Percentiles rank a stretch among this genome's conserved stretches.
These are phyloP conservation scores for Potamarius usumacintae DNA, from an alignment of 2,113 vertebrate species.

Conservation along the genomic window DNA sequence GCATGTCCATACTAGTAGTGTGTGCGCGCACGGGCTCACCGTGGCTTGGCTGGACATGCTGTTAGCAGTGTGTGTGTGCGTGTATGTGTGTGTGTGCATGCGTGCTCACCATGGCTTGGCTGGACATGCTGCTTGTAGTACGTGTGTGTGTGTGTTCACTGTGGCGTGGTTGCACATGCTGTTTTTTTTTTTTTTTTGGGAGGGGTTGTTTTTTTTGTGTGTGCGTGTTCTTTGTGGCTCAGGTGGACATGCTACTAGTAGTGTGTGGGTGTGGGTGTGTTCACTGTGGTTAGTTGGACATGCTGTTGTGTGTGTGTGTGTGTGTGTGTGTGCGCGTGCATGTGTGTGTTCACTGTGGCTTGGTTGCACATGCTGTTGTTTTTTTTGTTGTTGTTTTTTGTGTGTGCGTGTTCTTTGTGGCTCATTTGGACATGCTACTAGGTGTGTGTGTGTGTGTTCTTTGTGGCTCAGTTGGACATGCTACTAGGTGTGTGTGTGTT, in stretches of 20 bases:
- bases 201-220: no score
- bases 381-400: no score
- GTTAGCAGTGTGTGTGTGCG: slow-evolving; percentile 69
- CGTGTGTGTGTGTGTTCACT: slow-evolving; percentile 9
- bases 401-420: background rate
- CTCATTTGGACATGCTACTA: slow-evolving; percentile 23
- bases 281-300: slow-evolving; percentile 33
- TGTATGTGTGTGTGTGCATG: background rate
- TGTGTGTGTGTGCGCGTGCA: slow-evolving; percentile 61
- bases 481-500: slow-evolving; percentile 12
- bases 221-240: background rate
- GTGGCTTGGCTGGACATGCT: slow-evolving; percentile 29
- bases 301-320: slow-evolving; percentile 66
- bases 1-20: no score
- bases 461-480: background rate
- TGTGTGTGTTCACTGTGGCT: background rate
- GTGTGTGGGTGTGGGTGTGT: slow-evolving; percentile 63
- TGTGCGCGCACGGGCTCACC: slow-evolving; percentile 9
- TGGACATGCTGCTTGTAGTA: background rate
- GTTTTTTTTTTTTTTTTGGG: no score
- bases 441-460: background rate
- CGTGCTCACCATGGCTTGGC: background rate
- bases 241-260: slow-evolving; percentile 15
- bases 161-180: slow-evolving; percentile 26
- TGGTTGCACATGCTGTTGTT: no score